phyloP scores from a whole-genome alignment of 1,140 invertebrate species.

The Sycobia sp. region DNA sequence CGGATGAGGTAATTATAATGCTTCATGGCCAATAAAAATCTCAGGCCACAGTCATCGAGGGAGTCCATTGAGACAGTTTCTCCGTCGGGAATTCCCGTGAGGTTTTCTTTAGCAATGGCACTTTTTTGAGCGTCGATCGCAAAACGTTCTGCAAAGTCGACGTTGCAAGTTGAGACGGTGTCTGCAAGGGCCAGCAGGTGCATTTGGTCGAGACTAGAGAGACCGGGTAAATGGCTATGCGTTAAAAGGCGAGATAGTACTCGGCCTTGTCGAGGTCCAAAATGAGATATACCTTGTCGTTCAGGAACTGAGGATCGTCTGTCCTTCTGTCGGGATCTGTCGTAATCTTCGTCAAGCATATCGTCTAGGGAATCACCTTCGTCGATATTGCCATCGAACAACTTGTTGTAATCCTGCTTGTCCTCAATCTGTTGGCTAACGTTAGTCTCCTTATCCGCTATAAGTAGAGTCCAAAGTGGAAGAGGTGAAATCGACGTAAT shows the following conservation, averaged over 20 bases:
- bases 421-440: slow-evolving; percentile 52
- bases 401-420: slow-evolving; percentile 80
- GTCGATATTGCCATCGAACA: slow-evolving; percentile 80
- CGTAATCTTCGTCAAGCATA: slow-evolving; percentile 72
- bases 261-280: slow-evolving; percentile 80
- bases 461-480: slow-evolving; percentile 92
- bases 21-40: slow-evolving; percentile 96
- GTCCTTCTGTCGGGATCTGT: slow-evolving; percentile 66
- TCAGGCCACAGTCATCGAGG: slow-evolving; percentile 95
- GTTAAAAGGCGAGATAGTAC: slow-evolving; percentile 88
- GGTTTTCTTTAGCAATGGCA: slow-evolving; percentile 72
- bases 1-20: slow-evolving; percentile 93
- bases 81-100: slow-evolving; percentile 68
- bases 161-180: slow-evolving; percentile 92
- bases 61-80: slow-evolving; percentile 76
- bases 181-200: slow-evolving; percentile 96
- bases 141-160: slow-evolving; percentile 83
- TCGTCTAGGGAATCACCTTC: slow-evolving; percentile 85
- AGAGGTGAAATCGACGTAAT: slow-evolving; percentile 95
- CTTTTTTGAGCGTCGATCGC: slow-evolving; percentile 78
- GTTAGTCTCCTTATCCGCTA: slow-evolving; percentile 85
- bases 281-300: slow-evolving; percentile 77
- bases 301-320: slow-evolving; percentile 71
- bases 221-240: slow-evolving; percentile 93
- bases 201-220: slow-evolving; percentile 99